Evolutionary conservation across 2,113 vertebrate genomes (phyloP), one percentile per base, ranked within the genome.

Genomic region (Psilopogon haemacephalus): DNA sequence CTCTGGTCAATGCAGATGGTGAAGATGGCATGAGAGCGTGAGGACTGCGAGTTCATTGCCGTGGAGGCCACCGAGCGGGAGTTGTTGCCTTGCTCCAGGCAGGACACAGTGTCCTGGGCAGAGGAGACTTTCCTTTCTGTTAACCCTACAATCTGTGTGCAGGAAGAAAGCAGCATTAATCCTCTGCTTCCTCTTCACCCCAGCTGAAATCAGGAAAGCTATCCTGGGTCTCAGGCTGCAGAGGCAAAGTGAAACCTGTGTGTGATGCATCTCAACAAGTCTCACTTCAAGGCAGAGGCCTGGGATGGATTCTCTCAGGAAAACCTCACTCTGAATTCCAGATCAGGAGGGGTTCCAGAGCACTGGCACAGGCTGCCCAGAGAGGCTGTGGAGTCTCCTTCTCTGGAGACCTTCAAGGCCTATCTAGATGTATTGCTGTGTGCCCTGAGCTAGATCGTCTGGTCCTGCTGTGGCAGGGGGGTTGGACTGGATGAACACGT

Each of bases 11-110:
- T 93, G 30, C 97, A 98, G 94, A 99, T 97, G 20, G 99, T 99
- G 96, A 99, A 99, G 95, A 99, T 99, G 44, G 99, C 99, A 18
- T 99, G 99, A 9, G 99, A 99, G 4, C 99, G 98, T 1, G 99
- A 99, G 2, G 99, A 99, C 71, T 99, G 98, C 1, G 99, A 98
- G 4, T 99, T 99, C 99, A 99, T 99, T 3, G 99, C 99, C 0
- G 99, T 99, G 77, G 99, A 98, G 23, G 98, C 99, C 70, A 99
- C 99, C 0, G 99, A 99, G 62, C 99, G 98, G 55, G 92, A 97
- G 23, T 98, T 98, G 92, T 99, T 99, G 16, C 99, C 99, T 35
- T 98, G 97, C 95, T 99, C 99, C 81, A 99, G 95, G 95, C 99
- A 99, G 78, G 79, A 93, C 62, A 99, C 97, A 19, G 98, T 99